phyloP scores from a whole-genome alignment of 35 echinoderm and acorn worm species.

The Lytechinus pictus region DNA sequence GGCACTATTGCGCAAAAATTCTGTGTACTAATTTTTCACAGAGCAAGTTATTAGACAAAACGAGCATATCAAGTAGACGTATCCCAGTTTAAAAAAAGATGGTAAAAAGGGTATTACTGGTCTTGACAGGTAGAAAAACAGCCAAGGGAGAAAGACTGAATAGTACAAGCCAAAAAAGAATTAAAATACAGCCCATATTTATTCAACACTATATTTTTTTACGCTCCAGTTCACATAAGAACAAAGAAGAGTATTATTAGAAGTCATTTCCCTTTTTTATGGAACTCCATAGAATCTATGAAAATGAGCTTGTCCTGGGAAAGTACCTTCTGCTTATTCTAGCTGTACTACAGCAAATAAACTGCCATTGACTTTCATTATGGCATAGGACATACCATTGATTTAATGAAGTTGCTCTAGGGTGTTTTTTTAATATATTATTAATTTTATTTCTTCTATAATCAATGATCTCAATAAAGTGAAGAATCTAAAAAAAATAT shows the following conservation, averaged over 20 bases:
- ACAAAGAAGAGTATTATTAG: neutral
- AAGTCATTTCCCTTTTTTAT: neutral
- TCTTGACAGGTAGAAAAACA: no score
- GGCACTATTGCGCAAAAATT: no score
- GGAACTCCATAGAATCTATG: neutral
- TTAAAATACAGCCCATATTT: no score
- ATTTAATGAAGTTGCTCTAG: neutral
- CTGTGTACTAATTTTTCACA: no score
- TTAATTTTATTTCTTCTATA: neutral
- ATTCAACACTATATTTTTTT: no score
- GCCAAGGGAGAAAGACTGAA: no score
- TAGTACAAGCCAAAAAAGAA: no score
- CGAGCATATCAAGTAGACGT: no score
- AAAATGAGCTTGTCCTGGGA: neutral
- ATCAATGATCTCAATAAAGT: neutral
- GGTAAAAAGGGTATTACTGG: no score
- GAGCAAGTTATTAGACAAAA: no score
- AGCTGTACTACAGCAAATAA: neutral
- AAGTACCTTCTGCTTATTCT: neutral
- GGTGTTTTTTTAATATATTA: neutral
- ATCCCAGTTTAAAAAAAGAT: no score
- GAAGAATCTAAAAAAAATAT: neutral
- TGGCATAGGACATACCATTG: neutral
- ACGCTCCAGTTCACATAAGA: no score
- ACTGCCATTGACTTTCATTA: neutral